A percentile compares a stretch with the other conserved stretches of the same genome.
These are phyloP conservation scores for Drosophila pectinifera DNA, from an alignment of 1,140 invertebrate genomes.

Conservation along the genomic window DNA sequence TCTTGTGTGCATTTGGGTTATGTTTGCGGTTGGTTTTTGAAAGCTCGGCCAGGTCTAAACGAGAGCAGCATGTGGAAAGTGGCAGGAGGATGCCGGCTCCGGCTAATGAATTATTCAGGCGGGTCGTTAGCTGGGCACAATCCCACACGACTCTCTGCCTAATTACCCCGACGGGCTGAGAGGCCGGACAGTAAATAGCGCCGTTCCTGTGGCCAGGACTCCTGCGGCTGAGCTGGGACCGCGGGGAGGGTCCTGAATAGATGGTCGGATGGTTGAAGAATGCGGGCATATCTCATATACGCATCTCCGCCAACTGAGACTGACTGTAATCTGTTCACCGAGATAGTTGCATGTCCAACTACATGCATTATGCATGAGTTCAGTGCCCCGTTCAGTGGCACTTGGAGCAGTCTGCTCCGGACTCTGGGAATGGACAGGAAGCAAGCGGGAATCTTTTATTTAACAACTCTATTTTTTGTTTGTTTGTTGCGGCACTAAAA, in stretches of 20 bases:
- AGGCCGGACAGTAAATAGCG: slow-evolving; percentile 55
- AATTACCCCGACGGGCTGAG: slow-evolving; percentile 60
- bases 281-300: slow-evolving; percentile 18
- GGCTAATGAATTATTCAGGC: slow-evolving; percentile 76
- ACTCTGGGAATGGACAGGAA: slow-evolving; percentile 35
- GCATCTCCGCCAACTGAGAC: slow-evolving; percentile 38
- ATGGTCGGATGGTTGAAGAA: slow-evolving; percentile 23
- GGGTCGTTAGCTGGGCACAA: slow-evolving; percentile 65
- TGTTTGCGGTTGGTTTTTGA: slow-evolving; percentile 69
- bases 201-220: slow-evolving; percentile 15
- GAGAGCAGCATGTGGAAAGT: slow-evolving; percentile 17
- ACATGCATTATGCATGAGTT: slow-evolving; percentile 74
- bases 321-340: slow-evolving; percentile 54
- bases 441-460: slow-evolving; percentile 58
- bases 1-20: slow-evolving; percentile 66
- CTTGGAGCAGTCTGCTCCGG: slow-evolving; percentile 7
- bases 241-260: too few relatives aligned
- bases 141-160: slow-evolving; percentile 52
- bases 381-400: slow-evolving; percentile 57
- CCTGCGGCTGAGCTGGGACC: too few relatives aligned
- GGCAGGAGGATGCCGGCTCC: slow-evolving; percentile 22
- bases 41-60: slow-evolving; percentile 23
- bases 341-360: slow-evolving; percentile 60
- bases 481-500: slow-evolving; percentile 21
- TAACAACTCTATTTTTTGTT: slow-evolving; percentile 54